Percentiles rank a stretch among this genome's conserved stretches.
phyloP scores from a whole-genome alignment of 2,888 invertebrate genomes.

The Candidula unifasciata region DNA sequence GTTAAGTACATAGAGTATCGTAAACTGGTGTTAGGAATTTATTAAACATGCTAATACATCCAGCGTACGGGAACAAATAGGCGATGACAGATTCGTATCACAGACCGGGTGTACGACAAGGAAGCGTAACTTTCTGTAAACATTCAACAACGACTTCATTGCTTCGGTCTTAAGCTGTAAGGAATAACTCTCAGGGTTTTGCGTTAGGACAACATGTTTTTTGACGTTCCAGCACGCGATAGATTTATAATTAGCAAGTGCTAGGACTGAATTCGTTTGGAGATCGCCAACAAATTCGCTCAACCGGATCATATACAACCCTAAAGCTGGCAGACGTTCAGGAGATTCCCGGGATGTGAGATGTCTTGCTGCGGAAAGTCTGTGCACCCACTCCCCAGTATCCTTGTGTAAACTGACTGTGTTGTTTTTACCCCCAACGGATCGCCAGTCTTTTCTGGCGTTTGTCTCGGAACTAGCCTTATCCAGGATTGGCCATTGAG shows the following conservation, averaged over 20 bases:
- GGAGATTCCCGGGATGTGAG: slow-evolving; percentile 12
- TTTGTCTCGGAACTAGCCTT: neutral
- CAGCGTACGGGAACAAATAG: slow-evolving; percentile 23
- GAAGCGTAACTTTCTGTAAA: slow-evolving; percentile 34
- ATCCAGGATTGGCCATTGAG: slow-evolving; percentile 7
- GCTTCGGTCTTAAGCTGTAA: slow-evolving; percentile 28
- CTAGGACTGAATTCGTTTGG: neutral
- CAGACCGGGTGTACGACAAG: slow-evolving; percentile 34
- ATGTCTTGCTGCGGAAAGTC: neutral
- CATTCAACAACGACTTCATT: slow-evolving; percentile 40
- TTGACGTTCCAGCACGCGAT: slow-evolving; percentile 24
- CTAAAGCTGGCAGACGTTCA: slow-evolving; percentile 29
- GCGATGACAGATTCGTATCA: slow-evolving; percentile 20
- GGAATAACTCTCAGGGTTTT: slow-evolving; percentile 34
- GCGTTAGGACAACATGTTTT: slow-evolving; percentile 42
- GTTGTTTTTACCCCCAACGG: slow-evolving; percentile 37
- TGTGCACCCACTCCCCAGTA: neutral
- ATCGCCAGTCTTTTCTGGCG: neutral
- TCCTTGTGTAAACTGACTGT: slow-evolving; percentile 19
- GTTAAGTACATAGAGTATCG: slow-evolving; percentile 2
- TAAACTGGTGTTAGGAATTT: neutral
- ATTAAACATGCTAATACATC: slow-evolving; percentile 7
- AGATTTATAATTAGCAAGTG: slow-evolving; percentile 46
- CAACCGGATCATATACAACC: slow-evolving; percentile 27
- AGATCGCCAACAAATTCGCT: slow-evolving; percentile 25